These are phyloP conservation scores for Anarsia innoxiella DNA, from an alignment of 2,888 invertebrate species.

Conservation along the genomic window DNA sequence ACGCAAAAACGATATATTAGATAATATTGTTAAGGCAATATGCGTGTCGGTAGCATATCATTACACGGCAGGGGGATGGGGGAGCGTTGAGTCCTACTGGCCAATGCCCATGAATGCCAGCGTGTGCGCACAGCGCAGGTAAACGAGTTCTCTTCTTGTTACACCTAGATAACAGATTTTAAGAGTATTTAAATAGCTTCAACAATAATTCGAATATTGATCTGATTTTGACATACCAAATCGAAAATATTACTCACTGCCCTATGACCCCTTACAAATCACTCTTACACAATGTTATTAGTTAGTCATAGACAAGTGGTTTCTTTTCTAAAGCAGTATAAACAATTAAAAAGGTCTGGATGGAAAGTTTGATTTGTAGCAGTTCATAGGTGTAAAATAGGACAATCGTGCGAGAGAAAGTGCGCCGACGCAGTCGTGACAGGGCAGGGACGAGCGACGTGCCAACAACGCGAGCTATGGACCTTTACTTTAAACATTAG, in stretches of 20 bases:
- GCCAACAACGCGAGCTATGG: no score
- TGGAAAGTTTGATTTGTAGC: conserved; percentile 45
- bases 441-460: conserved; percentile 48
- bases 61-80: conserved; percentile 25
- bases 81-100: conserved; percentile 23
- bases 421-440: conserved; percentile 47
- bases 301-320: no score
- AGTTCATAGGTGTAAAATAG: conserved; percentile 41
- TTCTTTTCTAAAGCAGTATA: conserved; percentile 4
- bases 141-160: no score
- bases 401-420: conserved; percentile 63
- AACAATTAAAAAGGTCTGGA: conserved; percentile 20
- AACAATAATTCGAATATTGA: no score
- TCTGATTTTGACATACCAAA: no score
- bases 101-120: no score
- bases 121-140: no score
- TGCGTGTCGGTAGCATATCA: conserved; percentile 28
- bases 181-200: conserved; percentile 1
- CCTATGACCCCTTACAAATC: no score
- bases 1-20: conserved; percentile 43
- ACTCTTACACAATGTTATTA: no score
- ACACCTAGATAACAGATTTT: no score
- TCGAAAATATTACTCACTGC: no score
- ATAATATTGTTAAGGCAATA: conserved; percentile 31
- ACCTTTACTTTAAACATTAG: conserved; percentile 6